These are phyloP conservation scores for Diarsia mendica DNA, from an alignment of 2,888 invertebrate genomes.

Conservation along the genomic window DNA sequence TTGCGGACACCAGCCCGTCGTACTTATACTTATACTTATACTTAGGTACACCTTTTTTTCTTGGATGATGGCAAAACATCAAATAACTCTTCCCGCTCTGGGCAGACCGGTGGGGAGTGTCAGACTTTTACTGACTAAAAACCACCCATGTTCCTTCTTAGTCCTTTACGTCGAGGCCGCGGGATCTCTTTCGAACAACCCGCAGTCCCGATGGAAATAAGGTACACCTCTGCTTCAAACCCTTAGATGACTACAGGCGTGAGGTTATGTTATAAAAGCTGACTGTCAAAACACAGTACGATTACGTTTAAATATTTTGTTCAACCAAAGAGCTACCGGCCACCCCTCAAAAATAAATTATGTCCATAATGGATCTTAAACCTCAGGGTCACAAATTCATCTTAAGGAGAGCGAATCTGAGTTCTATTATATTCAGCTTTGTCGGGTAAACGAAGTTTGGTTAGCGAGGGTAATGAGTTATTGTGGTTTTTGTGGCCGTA, in stretches of 20 bases:
- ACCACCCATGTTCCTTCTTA: too few relatives aligned
- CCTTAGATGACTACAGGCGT: background rate
- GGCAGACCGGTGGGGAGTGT: too few relatives aligned
- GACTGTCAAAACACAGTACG: background rate
- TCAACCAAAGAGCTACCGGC: background rate
- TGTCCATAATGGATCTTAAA: background rate
- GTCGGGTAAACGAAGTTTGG: slow-evolving; percentile 38
- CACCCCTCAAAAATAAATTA: slow-evolving; percentile 8
- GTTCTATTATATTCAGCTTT: slow-evolving; percentile 39
- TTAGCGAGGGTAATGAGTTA: slow-evolving; percentile 36
- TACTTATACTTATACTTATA: too few relatives aligned
- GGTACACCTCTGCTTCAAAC: too few relatives aligned
- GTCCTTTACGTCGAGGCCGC: too few relatives aligned
- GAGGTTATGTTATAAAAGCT: background rate
- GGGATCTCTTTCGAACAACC: too few relatives aligned
- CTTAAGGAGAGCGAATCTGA: slow-evolving; percentile 2
- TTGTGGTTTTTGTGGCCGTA: slow-evolving; percentile 19
- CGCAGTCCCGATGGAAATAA: too few relatives aligned
- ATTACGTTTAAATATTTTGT: background rate
- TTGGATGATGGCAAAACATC: too few relatives aligned
- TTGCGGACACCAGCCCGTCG: too few relatives aligned
- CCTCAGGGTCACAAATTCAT: slow-evolving; percentile 20
- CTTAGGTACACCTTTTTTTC: too few relatives aligned
- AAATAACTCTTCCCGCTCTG: too few relatives aligned
- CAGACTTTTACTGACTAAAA: too few relatives aligned